These are phyloP conservation scores for Thalassaphorura encarpata DNA, from an alignment of 1,140 invertebrate genomes.

Conservation along the genomic window DNA sequence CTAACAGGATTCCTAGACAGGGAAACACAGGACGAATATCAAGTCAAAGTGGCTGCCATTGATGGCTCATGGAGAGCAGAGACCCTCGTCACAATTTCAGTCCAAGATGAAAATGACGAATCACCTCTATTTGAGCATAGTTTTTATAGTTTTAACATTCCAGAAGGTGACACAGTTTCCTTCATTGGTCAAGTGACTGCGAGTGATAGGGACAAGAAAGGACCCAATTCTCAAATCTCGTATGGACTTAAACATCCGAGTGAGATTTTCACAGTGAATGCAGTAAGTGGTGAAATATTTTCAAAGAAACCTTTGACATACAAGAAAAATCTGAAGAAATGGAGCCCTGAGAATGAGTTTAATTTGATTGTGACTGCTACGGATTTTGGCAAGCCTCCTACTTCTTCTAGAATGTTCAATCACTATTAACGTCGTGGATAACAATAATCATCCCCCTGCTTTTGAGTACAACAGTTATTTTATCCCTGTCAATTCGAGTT, in stretches of 20 bases:
- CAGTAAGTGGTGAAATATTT: conserved; percentile 76
- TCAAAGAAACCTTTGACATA: conserved; percentile 73
- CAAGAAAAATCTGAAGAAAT: conserved; percentile 53
- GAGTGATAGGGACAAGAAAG: conserved; percentile 78
- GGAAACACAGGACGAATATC: conserved; percentile 82
- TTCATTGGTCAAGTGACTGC: conserved; percentile 82
- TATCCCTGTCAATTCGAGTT: conserved; percentile 69
- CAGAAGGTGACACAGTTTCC: conserved; percentile 67
- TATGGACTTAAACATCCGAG: conserved; percentile 84
- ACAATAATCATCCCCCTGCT: conserved; percentile 76
- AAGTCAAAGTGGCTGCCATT: conserved; percentile 71
- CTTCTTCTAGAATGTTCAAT: conserved; percentile 73
- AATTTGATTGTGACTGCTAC: conserved; percentile 68
- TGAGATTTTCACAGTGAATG: conserved; percentile 79
- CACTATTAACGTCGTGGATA: conserved; percentile 77
- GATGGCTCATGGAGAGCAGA: conserved; percentile 82
- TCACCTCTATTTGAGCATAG: conserved; percentile 79
- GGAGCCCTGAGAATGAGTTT: conserved; percentile 79
- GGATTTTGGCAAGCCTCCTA: conserved; percentile 84
- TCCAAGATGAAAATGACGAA: conserved; percentile 88
- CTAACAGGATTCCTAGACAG: conserved; percentile 71
- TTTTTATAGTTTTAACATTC: conserved; percentile 80
- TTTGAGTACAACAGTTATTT: conserved; percentile 65
- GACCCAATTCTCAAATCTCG: conserved; percentile 85
- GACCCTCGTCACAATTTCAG: conserved; percentile 79